Conservation (phyloP, 1,140 invertebrate species). For the Aphidius ervi region DNA sequence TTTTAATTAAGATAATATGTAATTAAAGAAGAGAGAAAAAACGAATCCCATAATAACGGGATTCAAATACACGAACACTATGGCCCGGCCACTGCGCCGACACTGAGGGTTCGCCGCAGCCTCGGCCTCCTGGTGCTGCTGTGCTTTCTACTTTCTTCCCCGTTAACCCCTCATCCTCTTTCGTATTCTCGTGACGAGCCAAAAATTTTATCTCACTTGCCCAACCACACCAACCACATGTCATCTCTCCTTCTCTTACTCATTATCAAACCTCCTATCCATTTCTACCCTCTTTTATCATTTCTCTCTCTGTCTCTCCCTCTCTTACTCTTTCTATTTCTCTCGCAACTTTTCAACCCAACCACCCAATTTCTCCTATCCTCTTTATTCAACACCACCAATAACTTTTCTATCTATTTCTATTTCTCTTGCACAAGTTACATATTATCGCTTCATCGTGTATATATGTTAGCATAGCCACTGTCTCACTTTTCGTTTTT, state of each 20-base stretch:
- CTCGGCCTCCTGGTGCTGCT: conserved; percentile 47
- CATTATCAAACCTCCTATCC: conserved; percentile 17
- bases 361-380: conserved; percentile 14
- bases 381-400: conserved; percentile 14
- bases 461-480: too few species aligned
- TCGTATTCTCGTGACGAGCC: conserved; percentile 14
- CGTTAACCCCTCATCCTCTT: conserved; percentile 18
- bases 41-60: conserved; percentile 25
- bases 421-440: too few species aligned
- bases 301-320: conserved; percentile 12
- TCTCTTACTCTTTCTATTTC: conserved; percentile 6
- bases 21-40: conserved; percentile 6
- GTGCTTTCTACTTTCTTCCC: conserved; percentile 6
- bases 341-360: conserved; percentile 2
- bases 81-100: conserved; percentile 54
- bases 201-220: background rate
- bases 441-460: too few species aligned
- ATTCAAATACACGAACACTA: conserved; percentile 44
- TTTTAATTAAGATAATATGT: too few species aligned
- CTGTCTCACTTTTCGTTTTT: conserved; percentile 15
- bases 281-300: conserved; percentile 2
- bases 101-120: conserved; percentile 53
- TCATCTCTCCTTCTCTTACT: conserved; percentile 18
- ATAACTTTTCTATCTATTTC: background rate
- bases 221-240: conserved; percentile 9